Evolutionary conservation across 2,113 vertebrate genomes (phyloP).

Genomic region (Python bivittatus): DNA sequence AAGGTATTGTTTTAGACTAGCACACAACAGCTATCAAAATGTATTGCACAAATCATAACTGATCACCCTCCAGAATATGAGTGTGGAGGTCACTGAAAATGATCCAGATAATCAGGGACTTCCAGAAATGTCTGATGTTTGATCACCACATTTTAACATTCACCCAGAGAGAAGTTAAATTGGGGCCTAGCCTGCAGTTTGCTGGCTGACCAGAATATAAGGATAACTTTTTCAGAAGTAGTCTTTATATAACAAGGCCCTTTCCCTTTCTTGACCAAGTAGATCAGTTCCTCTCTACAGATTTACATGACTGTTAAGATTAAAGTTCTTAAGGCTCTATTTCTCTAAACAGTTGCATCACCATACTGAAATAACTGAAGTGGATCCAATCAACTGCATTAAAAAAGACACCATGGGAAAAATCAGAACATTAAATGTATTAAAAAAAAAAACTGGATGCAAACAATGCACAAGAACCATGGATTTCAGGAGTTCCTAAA

Average conservation of each 20-base stretch:
- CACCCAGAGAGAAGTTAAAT: background rate
- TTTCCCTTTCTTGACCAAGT: background rate
- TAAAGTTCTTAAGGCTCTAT: background rate
- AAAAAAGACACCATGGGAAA: background rate
- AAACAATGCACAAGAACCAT: background rate
- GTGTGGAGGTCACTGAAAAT: background rate
- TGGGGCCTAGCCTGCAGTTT: background rate
- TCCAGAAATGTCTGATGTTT: background rate
- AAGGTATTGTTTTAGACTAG: conserved; percentile 68
- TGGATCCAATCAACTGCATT: background rate
- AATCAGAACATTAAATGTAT: background rate
- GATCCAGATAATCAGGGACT: background rate
- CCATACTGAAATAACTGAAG: background rate
- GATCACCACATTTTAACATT: background rate
- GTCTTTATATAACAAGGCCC: background rate
- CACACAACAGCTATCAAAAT: conserved; percentile 26
- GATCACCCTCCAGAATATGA: background rate
- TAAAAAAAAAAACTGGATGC: background rate
- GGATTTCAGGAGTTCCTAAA: background rate
- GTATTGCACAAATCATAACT: conserved; percentile 8
- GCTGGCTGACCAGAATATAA: background rate
- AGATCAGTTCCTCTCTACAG: background rate
- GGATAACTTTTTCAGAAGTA: background rate
- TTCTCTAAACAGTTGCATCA: background rate
- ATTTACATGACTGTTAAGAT: background rate